Conservation (phyloP, 2,888 invertebrate genomes). For the Odontothrips loti region DNA sequence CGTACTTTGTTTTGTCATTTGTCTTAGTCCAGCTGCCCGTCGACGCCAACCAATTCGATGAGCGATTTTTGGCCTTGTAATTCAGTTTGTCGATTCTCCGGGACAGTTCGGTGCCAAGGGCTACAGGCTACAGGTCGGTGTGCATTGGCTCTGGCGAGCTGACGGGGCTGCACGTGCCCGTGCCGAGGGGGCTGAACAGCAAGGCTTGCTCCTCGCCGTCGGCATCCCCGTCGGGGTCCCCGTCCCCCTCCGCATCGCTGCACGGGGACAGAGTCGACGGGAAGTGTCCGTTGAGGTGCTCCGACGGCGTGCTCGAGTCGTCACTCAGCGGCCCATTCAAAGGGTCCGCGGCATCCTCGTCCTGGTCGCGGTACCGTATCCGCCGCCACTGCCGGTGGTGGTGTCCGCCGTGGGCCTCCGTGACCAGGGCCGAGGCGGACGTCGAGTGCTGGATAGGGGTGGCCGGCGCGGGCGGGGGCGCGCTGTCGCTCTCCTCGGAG, state of each 20-base stretch:
- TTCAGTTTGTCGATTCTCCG: neutral
- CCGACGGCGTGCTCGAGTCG: constrained; percentile 4
- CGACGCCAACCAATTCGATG: neutral
- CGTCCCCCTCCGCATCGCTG: neutral
- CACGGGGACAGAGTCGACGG: neutral
- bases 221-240: neutral
- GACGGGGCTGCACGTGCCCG: neutral
- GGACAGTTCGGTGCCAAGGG: neutral
- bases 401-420: constrained; percentile 30
- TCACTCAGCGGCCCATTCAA: neutral
- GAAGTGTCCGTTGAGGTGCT: neutral
- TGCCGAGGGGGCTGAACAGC: constrained; percentile 5
- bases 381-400: neutral
- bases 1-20: neutral
- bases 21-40: neutral
- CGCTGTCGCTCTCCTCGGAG: constrained; percentile 63
- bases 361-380: constrained; percentile 10
- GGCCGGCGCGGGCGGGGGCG: constrained; percentile 39
- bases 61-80: neutral
- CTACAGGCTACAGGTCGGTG: neutral
- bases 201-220: neutral
- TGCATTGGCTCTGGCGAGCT: neutral
- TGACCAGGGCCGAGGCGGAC: constrained; percentile 36
- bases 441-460: constrained; percentile 35
- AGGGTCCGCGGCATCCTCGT: neutral